These are phyloP conservation scores for Parthenolecanium corni DNA, from an alignment of 2,888 invertebrate genomes.

Conservation along the genomic window DNA sequence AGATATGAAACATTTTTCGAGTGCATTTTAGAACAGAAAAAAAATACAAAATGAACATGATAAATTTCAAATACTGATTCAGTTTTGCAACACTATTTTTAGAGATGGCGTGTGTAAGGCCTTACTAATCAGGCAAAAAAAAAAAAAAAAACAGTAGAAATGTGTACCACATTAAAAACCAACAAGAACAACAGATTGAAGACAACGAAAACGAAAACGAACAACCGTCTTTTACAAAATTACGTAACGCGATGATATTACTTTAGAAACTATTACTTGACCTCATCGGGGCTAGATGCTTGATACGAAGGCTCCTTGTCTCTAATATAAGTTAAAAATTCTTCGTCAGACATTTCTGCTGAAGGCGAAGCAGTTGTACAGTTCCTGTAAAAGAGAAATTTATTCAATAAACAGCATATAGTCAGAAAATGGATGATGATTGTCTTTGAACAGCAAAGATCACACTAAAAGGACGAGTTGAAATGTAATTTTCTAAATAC, in stretches of 20 bases:
- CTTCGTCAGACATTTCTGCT: conserved; percentile 13
- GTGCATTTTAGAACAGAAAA: too few species aligned
- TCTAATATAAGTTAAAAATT: conserved; percentile 16
- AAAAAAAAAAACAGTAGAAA: too few species aligned
- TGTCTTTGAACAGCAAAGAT: neutral
- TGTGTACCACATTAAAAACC: too few species aligned
- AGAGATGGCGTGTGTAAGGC: too few species aligned
- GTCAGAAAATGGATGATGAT: neutral
- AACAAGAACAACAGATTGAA: too few species aligned
- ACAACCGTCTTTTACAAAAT: too few species aligned
- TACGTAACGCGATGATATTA: too few species aligned
- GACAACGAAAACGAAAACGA: too few species aligned
- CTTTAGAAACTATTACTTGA: conserved; percentile 32
- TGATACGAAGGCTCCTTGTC: conserved; percentile 44
- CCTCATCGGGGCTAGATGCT: conserved; percentile 66
- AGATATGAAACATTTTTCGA: too few species aligned
- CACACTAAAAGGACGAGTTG: neutral
- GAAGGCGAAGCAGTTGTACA: neutral
- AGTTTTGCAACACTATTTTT: neutral
- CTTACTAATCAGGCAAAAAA: too few species aligned
- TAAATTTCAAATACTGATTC: neutral
- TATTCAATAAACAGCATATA: neutral
- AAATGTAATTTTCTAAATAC: too few species aligned
- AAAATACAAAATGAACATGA: too few species aligned
- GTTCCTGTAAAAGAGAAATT: neutral